phyloP scores from a whole-genome alignment of 2,797 vertebrate species.

The Danio kyathit region DNA sequence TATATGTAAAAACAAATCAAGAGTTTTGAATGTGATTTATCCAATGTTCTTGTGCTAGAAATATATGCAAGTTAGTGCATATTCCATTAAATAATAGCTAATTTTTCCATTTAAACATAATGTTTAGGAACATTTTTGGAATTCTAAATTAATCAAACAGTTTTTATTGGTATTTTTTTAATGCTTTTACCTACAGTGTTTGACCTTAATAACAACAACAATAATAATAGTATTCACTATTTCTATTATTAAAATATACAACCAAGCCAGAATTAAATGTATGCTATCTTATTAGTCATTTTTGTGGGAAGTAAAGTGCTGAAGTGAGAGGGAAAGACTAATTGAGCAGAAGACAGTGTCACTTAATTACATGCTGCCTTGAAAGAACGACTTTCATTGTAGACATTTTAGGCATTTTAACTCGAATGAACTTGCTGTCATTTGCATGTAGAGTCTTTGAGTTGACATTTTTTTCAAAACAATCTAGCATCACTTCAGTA shows the following conservation, averaged over 20 bases:
- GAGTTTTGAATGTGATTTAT: too few species aligned
- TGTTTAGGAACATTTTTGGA: too few species aligned
- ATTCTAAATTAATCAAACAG: too few species aligned
- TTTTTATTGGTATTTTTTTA: too few species aligned
- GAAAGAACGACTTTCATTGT: conserved; percentile 12
- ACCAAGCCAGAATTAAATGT: not conserved
- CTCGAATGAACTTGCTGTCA: conserved; percentile 8
- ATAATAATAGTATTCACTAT: not conserved
- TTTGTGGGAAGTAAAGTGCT: conserved; percentile 9
- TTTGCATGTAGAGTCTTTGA: conserved; percentile 14
- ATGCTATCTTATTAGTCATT: conserved; percentile 10
- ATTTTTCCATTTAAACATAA: too few species aligned
- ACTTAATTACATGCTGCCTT: conserved; percentile 15
- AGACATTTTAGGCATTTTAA: conserved; percentile 35
- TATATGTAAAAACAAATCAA: too few species aligned
- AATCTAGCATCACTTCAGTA: not conserved
- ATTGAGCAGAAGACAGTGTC: conserved; percentile 28
- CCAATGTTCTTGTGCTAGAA: too few species aligned
- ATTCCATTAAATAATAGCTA: too few species aligned
- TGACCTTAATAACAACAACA: not conserved
- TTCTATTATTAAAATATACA: not conserved
- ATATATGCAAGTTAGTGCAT: too few species aligned
- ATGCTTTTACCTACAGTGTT: too few species aligned
- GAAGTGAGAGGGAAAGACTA: conserved; percentile 16
- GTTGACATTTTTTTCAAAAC: conserved; percentile 3